Evolutionary conservation across 1,140 invertebrate species (phyloP), one percentile per base, ranked within the genome.

Genomic region (Lepidostoma basale): DNA sequence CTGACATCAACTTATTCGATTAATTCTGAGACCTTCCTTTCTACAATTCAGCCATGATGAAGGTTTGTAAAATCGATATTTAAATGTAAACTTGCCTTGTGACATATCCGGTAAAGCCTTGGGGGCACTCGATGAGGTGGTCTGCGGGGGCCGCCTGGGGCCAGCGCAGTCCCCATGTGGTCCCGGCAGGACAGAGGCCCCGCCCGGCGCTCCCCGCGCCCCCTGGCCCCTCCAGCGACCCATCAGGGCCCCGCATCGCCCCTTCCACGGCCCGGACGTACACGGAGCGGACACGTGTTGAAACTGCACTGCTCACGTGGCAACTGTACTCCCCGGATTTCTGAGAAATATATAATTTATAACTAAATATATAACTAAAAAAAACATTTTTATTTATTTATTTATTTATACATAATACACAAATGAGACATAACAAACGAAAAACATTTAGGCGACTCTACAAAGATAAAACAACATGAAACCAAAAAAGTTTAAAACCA

Each of bases 261-360:
- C 12, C 40, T 8, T 77, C 79, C 77, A 83, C 75, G 78, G 77
- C 10, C 74, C 78, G 2, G 22, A 72, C 70, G 49, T 72, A 83
- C 77, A 6, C 77, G 74, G 67, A 80, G 76, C 1, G 80, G 64
- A 56, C 77, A 78, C 23, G 78, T 77, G n/a, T 77, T 14, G 70
- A 66, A 1, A 72, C 81, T 9, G 81, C 52, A 78, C 79, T 68
- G 79, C 82, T 16, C 9, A 82, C 80, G 75, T 82, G 80, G 68
- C 82, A 83, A 1, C 80, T 77, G 56, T 78, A 83, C 59, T 82
- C 78, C 14, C 76, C 78, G 2, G 82, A 83, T 80, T 82, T 83
- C 82, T 83, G 59, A 44, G 72, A 73, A 67, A 30, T 62, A 22
- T 18, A 66, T 54, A 6, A 44, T 22, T 62, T n/a, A 47, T n/a